Evolutionary conservation across 92 coral and sea anemone species (phyloP), one percentile per base, ranked within the genome.

Genomic region (Metridium senile): DNA sequence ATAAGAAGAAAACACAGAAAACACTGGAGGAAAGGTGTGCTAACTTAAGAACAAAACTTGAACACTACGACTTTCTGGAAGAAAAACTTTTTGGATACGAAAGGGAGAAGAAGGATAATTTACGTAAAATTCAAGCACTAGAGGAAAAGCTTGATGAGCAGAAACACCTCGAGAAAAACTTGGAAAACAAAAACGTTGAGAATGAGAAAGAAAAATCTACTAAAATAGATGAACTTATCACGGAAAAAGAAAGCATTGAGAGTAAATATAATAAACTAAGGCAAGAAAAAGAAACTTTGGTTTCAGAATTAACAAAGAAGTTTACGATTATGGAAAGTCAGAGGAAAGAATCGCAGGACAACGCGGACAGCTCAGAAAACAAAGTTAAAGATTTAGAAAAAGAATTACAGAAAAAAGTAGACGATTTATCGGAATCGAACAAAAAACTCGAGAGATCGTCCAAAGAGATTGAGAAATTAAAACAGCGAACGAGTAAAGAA

Each of bases 61-160:
- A 86, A 0, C 84, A 87, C 33, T 93, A 87, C 65, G 97, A 96
- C 52, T 75, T 81, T 1, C 80, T 96, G 3, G 99, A 96, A 58
- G 97, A 96, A 51, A 96, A 93, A 57, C 83, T 92, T 61, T 87
- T 84, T 70, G 83, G 77, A 10, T 82, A 87, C 52, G 97, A 93
- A 72, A 76, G 94, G 62, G 99, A 96, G 68, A 88, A 89, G 76
- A 92, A 88, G 64, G 91, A 82, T 9, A 49, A 72, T 19, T 59
- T 71, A 21, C 72, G 68, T 10, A 64, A 66, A 20, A 87, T 80
- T 2, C 68, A 87, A 56, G 70, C 63, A 29, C 61, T 96, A 1
- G 76, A 85, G 62, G 93, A 85, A 21, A 68, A 86, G 66, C 68
- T 85, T 31, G 76, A 74, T 22, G 79, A 82, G 27, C 33, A 31